phyloP scores from a whole-genome alignment of 1,140 invertebrate genomes.

The Scaptomyza montana region DNA sequence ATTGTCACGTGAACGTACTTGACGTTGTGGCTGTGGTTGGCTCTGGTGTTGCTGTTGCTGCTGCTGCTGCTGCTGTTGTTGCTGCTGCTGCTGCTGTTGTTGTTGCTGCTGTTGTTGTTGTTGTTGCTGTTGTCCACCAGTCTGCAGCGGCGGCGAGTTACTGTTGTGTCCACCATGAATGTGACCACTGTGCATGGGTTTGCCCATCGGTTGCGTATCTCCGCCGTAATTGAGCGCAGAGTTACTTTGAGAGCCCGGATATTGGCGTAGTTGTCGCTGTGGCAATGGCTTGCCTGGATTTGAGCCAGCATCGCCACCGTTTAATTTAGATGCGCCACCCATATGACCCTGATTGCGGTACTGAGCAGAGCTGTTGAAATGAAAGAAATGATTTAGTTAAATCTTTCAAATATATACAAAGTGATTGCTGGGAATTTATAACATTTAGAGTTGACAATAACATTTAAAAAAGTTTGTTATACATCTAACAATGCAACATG shows the following conservation, averaged over 20 bases:
- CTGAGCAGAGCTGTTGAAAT: slow-evolving; percentile 44
- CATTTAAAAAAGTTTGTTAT: too few relatives aligned
- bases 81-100: slow-evolving; percentile 41
- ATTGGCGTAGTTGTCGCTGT: slow-evolving; percentile 73
- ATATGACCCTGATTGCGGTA: slow-evolving; percentile 68
- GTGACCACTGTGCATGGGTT: slow-evolving; percentile 64
- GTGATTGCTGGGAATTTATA: too few relatives aligned
- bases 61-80: slow-evolving; percentile 44
- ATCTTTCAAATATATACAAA: background rate
- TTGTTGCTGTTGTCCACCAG: slow-evolving; percentile 45
- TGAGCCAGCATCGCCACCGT: slow-evolving; percentile 67
- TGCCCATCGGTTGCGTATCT: slow-evolving; percentile 60
- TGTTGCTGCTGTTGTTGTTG: slow-evolving; percentile 47
- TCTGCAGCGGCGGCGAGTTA: slow-evolving; percentile 73
- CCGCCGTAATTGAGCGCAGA: slow-evolving; percentile 72
- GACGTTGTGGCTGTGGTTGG: slow-evolving; percentile 67
- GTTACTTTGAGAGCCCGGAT: slow-evolving; percentile 72
- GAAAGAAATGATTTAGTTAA: background rate
- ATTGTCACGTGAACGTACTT: slow-evolving; percentile 74
- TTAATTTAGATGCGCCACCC: slow-evolving; percentile 72
- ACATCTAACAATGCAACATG: too few relatives aligned
- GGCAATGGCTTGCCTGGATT: slow-evolving; percentile 70
- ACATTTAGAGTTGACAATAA: too few relatives aligned
- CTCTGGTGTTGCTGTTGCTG: slow-evolving; percentile 59
- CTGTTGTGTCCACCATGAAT: slow-evolving; percentile 64